Conservation (phyloP, 1,140 invertebrate species). For the Lethrus apterus region DNA sequence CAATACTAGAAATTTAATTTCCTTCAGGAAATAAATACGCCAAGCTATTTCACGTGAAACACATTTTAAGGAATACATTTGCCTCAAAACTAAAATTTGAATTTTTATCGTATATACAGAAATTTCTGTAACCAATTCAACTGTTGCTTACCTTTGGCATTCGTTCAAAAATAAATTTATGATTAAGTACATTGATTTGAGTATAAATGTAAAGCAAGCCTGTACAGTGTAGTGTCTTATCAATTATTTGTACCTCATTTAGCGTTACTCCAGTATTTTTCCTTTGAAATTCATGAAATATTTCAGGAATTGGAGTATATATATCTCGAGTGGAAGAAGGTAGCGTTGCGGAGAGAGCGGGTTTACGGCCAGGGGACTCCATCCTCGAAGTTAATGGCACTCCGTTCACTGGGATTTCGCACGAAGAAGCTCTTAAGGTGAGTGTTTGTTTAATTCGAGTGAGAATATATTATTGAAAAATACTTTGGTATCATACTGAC, state of each 20-base stretch:
- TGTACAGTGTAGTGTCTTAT: too few relatives aligned
- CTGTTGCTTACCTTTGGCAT: background rate
- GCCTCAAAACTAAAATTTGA: too few relatives aligned
- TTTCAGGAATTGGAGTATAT: constrained; percentile 74
- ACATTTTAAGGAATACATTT: too few relatives aligned
- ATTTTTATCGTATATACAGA: background rate
- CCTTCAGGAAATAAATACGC: too few relatives aligned
- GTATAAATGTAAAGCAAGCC: background rate
- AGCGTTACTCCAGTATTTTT: too few relatives aligned
- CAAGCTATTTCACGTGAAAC: too few relatives aligned
- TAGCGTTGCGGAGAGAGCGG: constrained; percentile 75
- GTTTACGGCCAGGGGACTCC: constrained; percentile 77
- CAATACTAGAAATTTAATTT: too few relatives aligned
- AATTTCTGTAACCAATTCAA: background rate
- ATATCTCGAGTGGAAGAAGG: constrained; percentile 81
- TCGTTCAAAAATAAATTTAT: background rate
- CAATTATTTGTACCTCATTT: too few relatives aligned
- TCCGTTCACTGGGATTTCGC: constrained; percentile 77
- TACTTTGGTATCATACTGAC: too few relatives aligned
- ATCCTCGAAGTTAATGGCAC: constrained; percentile 84
- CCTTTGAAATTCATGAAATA: too few relatives aligned
- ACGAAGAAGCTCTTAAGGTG: constrained; percentile 83
- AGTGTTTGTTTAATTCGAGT: too few relatives aligned
- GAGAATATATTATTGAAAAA: too few relatives aligned
- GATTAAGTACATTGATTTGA: background rate